Evolutionary conservation across 2,888 invertebrate genomes (phyloP), one percentile per base, ranked within the genome.

Genomic region (Leptinotarsa tumamoca): DNA sequence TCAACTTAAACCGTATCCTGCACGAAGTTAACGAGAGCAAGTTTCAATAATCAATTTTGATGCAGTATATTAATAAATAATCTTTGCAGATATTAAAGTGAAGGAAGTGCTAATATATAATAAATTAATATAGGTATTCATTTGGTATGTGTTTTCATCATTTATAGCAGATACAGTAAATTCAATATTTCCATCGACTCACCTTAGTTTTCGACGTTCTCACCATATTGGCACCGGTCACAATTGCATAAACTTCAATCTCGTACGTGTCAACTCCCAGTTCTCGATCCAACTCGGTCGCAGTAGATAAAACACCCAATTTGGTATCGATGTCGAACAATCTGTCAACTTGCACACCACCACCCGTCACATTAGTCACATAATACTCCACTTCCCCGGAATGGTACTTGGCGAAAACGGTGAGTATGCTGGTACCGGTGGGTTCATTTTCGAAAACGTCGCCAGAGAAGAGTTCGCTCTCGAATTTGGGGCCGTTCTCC

Each of bases 281-380:
- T 88, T 97, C 97, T 74, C 96, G 91, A 89, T 97, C 96, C 87
- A 96, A 90, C 79, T 94, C 92, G 66, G 93, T 93, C 18, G 96
- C 95, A 18, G 96, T 96, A 66, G 95, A 95, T 82, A 98, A 90
- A 84, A 96, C 94, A 67, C 98, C 98, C 85, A 95, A 90, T 82
- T 95, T 94, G 27, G 95, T 92, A 89, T 98, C 97, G 85, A 98
- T 95, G 86, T 96, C 96, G 88, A 98, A 98, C 84, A 96, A 90
- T 85, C 96, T 92, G 90, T 96, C 96, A 86, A 95, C 95, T 90
- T 95, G 95, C 82, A 90, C 91, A 78, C 94, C 94, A 81, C 88
- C 89, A 87, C 92, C 92, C 84, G 94, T 95, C 88, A 95, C 94
- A 90, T 95, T 95, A 84, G 96, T 96, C 88, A 98, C 94, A 89